phyloP scores from a whole-genome alignment of 1,140 invertebrate genomes.

The Caerostris extrusa region DNA sequence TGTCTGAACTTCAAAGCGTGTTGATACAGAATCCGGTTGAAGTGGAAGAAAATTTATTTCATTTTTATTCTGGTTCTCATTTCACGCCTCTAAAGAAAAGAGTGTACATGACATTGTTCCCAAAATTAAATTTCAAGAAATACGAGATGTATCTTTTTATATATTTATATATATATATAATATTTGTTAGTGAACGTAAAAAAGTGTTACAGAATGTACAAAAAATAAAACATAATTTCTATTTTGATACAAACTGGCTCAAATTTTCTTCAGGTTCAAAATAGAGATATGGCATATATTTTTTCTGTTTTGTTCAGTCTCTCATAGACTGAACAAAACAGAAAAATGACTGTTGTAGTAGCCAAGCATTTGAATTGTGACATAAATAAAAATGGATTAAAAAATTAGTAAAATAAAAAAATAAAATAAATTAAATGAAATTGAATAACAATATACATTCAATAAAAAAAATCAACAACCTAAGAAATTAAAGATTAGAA shows the following conservation, averaged over 20 bases:
- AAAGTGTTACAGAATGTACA: background rate
- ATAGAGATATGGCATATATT: no score
- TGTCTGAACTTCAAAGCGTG: conserved; percentile 5
- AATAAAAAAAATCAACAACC: no score
- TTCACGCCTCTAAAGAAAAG: conserved; percentile 15
- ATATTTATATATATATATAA: background rate
- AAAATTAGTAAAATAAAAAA: no score
- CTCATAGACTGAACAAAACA: no score
- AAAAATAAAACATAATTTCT: background rate
- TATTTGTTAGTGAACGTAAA: background rate
- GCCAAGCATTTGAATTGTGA: no score
- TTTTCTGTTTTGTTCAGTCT: no score
- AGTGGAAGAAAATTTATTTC: background rate
- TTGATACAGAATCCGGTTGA: background rate
- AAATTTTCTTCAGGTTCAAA: background rate
- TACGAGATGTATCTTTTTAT: background rate
- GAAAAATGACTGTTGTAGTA: no score
- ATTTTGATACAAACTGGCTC: background rate
- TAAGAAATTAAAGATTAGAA: no score
- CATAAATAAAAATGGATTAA: no score
- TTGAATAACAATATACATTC: no score
- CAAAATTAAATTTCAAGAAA: conserved; percentile 28
- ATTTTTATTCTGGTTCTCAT: background rate
- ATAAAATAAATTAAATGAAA: no score
- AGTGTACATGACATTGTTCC: conserved; percentile 25